phyloP scores from a whole-genome alignment of 2,888 invertebrate genomes.

The Myopa tessellatipennis region DNA sequence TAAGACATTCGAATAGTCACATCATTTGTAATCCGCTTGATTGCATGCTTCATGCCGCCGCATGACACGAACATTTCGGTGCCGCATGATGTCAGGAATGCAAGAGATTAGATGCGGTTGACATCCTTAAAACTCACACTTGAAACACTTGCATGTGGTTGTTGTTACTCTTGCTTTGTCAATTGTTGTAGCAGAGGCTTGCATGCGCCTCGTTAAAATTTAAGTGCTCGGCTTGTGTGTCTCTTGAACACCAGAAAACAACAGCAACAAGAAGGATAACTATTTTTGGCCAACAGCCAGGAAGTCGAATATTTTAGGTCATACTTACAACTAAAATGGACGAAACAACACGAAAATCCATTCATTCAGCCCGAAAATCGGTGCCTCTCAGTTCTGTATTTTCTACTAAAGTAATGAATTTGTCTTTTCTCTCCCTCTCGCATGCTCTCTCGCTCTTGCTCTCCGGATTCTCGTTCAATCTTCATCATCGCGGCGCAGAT shows the following conservation, averaged over 20 bases:
- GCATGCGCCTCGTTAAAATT: too few relatives aligned
- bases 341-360: background rate
- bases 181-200: background rate
- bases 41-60: background rate
- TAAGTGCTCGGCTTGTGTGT: background rate
- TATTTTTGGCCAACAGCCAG: constrained; percentile 36
- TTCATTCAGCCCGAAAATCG: background rate
- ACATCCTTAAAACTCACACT: background rate
- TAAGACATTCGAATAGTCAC: too few relatives aligned
- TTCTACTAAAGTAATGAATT: background rate
- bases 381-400: too few relatives aligned
- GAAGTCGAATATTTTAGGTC: constrained; percentile 31
- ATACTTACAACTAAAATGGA: background rate
- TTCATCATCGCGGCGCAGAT: constrained; percentile 70
- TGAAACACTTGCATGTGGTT: background rate
- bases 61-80: background rate
- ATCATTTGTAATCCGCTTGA: background rate
- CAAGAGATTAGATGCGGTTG: background rate
- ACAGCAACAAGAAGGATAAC: constrained; percentile 8
- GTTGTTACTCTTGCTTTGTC: background rate
- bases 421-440: background rate
- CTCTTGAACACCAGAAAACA: background rate
- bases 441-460: constrained; percentile 7
- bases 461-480: background rate
- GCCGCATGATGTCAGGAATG: constrained; percentile 3